These are phyloP conservation scores for Charadrius vociferus DNA, from an alignment of 2,113 vertebrate species.

Conservation along the genomic window DNA sequence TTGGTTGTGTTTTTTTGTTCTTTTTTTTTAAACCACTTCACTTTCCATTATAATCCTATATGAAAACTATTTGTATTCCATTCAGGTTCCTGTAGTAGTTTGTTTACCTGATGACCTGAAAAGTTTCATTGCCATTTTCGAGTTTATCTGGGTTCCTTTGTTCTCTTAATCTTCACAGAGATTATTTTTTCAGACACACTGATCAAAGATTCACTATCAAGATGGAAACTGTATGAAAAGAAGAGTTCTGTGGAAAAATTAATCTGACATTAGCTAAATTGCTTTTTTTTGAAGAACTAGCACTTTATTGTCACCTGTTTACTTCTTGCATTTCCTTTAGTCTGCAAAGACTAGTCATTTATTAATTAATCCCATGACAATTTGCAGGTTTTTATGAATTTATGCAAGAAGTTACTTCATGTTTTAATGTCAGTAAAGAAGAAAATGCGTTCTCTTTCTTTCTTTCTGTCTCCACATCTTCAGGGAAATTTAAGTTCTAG, in stretches of 20 bases:
- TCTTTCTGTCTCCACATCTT: not conserved
- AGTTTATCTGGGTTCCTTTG: conserved; percentile 5
- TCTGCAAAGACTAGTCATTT: not conserved
- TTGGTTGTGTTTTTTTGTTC: not conserved
- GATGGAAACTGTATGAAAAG: not conserved
- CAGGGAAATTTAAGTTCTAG: not conserved
- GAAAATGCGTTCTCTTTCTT: not conserved
- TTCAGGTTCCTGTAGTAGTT: not conserved
- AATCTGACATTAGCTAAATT: not conserved
- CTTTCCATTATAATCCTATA: not conserved
- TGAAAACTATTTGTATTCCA: not conserved
- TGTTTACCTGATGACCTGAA: not conserved
- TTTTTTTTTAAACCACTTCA: not conserved
- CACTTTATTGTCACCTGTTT: not conserved
- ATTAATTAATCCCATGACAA: not conserved
- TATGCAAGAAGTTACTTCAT: not conserved
- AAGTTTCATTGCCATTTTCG: not conserved
- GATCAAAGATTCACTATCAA: conserved; percentile 16
- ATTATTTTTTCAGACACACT: not conserved
- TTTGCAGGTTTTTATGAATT: not conserved
- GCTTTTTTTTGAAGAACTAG: not conserved
- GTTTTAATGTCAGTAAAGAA: not conserved
- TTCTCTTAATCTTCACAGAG: conserved; percentile 8
- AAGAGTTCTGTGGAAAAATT: not conserved
- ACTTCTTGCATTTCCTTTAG: not conserved